Conservation (phyloP, 1,140 invertebrate species). For the Cylas formicarius region DNA sequence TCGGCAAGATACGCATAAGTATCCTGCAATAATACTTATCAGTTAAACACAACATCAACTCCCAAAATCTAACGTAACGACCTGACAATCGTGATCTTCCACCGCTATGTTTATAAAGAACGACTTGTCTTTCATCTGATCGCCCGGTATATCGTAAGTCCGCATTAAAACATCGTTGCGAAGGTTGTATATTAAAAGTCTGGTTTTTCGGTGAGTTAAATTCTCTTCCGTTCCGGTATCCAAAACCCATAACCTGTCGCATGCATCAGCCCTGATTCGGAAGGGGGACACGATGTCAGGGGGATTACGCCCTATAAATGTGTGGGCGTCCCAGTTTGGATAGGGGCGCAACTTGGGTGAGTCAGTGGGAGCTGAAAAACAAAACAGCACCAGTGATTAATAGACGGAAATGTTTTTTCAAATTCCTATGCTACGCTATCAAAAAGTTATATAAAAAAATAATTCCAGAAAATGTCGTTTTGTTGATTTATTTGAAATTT, state of each 20-base stretch:
- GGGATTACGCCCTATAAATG: slow-evolving; percentile 35
- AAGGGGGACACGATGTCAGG: slow-evolving; percentile 69
- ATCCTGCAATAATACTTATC: slow-evolving; percentile 11
- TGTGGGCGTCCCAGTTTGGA: slow-evolving; percentile 65
- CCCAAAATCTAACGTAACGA: too few relatives aligned
- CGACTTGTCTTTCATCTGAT: slow-evolving; percentile 58
- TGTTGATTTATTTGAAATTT: not conserved
- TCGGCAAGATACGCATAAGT: slow-evolving; percentile 58
- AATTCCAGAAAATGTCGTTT: slow-evolving; percentile 3
- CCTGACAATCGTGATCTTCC: slow-evolving; percentile 59
- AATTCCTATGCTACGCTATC: not conserved
- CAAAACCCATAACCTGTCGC: slow-evolving; percentile 67
- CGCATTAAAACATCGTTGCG: slow-evolving; percentile 60
- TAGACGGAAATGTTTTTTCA: not conserved
- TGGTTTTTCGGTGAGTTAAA: slow-evolving; percentile 21
- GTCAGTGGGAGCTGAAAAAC: slow-evolving; percentile 50
- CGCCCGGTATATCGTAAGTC: slow-evolving; percentile 53
- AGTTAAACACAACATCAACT: too few relatives aligned
- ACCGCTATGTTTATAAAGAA: slow-evolving; percentile 70
- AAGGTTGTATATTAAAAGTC: slow-evolving; percentile 65
- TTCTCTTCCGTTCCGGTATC: slow-evolving; percentile 54
- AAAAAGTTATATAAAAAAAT: not conserved
- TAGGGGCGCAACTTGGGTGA: slow-evolving; percentile 64
- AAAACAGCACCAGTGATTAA: not conserved
- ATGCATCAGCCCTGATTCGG: slow-evolving; percentile 62